Percentiles rank a stretch among this genome's conserved stretches.
Evolutionary conservation across 1,140 invertebrate genomes (phyloP).

Genomic region (Rhyacophila brunnea): DNA sequence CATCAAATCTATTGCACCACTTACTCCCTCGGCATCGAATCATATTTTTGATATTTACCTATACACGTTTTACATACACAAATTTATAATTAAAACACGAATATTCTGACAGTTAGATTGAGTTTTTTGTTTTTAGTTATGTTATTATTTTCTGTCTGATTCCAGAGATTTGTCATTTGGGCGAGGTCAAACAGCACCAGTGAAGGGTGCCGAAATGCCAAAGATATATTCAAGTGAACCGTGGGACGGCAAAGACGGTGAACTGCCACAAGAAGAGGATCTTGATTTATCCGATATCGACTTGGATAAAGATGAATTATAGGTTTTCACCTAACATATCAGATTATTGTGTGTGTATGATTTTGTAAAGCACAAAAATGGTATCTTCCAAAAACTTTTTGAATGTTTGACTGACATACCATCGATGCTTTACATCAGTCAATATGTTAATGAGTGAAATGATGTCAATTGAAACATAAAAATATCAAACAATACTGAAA

Average conservation of each 20-base stretch:
- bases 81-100: no score
- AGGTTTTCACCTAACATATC: slow-evolving; percentile 43
- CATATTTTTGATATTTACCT: no score
- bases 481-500: background rate
- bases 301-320: slow-evolving; percentile 85
- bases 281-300: slow-evolving; percentile 91
- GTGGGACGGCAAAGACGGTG: slow-evolving; percentile 98
- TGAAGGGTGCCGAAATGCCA: slow-evolving; percentile 84
- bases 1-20: no score
- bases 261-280: slow-evolving; percentile 86
- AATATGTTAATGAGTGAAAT: background rate
- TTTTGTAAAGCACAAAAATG: background rate
- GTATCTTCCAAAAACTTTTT: background rate
- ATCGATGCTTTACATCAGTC: background rate
- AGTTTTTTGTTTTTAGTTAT: no score
- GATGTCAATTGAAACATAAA: background rate
- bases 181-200: slow-evolving; percentile 85
- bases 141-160: no score
- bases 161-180: slow-evolving; percentile 90
- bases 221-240: slow-evolving; percentile 69
- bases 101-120: no score
- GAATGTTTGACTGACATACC: background rate
- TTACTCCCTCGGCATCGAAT: no score
- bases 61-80: no score
- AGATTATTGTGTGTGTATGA: background rate